These are phyloP conservation scores for Ryuthela nishihirai DNA, from an alignment of 2,888 invertebrate genomes.

Conservation along the genomic window DNA sequence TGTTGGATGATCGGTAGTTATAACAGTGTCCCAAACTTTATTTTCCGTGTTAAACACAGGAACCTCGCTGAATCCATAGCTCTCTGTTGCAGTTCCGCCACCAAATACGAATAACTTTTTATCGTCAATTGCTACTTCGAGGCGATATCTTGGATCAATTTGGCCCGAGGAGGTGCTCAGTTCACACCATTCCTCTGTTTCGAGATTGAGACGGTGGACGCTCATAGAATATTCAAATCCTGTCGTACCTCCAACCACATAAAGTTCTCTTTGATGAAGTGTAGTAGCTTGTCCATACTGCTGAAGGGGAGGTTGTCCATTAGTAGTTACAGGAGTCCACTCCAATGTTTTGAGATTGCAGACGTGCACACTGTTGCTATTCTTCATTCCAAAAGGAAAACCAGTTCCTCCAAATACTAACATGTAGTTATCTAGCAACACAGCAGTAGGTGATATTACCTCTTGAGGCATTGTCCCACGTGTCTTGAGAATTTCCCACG, in stretches of 20 bases:
- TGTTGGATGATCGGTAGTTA: conserved; percentile 62
- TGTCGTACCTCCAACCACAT: too few relatives aligned
- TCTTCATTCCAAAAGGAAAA: conserved; percentile 78
- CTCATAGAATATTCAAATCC: conserved; percentile 86
- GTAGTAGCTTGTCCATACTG: conserved; percentile 90
- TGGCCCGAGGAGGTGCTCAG: too few relatives aligned
- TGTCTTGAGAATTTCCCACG: too few relatives aligned
- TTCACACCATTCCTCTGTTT: conserved; percentile 68
- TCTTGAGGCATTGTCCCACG: too few relatives aligned
- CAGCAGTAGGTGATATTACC: too few relatives aligned
- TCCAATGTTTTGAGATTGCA: conserved; percentile 61
- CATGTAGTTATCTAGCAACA: conserved; percentile 51
- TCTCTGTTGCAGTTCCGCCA: conserved; percentile 74
- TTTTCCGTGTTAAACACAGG: conserved; percentile 63
- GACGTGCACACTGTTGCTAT: conserved; percentile 72
- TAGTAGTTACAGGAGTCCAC: conserved; percentile 62
- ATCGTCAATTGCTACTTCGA: conserved; percentile 77
- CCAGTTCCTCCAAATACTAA: conserved; percentile 89
- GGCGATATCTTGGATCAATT: conserved; percentile 70
- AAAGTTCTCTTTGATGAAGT: too few relatives aligned
- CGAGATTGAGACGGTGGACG: conserved; percentile 76
- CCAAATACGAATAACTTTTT: conserved; percentile 75
- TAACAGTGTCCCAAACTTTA: conserved; percentile 64
- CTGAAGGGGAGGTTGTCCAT: conserved; percentile 70
- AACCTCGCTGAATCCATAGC: conserved; percentile 54